Conservation (phyloP, 2,113 vertebrate genomes). For the Himantopus leucocephalus region DNA sequence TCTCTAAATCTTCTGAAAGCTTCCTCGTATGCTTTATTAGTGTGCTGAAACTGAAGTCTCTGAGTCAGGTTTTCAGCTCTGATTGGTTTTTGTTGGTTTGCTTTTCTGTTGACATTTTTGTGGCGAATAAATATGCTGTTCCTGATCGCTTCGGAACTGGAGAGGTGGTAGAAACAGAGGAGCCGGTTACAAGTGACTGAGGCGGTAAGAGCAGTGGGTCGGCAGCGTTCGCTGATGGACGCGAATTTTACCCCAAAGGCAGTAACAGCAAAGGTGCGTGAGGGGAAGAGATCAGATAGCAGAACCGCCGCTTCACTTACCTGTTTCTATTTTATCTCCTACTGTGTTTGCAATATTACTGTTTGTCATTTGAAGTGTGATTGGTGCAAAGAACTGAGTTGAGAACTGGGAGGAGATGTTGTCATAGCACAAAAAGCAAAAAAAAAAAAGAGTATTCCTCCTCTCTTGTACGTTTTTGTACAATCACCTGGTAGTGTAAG, state of each 20-base stretch:
- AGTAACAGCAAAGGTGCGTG: rapidly evolving
- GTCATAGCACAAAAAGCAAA: not conserved
- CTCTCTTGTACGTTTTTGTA: rapidly evolving
- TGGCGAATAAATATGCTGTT: not conserved
- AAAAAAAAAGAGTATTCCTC: rapidly evolving
- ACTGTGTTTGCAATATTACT: rapidly evolving
- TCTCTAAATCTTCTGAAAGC: not conserved
- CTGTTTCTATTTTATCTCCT: rapidly evolving
- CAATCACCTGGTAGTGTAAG: rapidly evolving
- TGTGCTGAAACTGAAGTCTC: not conserved
- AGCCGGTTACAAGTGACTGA: not conserved
- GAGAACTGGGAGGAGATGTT: not conserved
- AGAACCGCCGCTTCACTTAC: rapidly evolving
- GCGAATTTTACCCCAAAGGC: not conserved
- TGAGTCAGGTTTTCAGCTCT: not conserved
- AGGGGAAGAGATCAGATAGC: not conserved
- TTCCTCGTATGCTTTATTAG: not conserved
- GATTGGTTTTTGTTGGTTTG: not conserved
- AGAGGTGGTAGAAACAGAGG: not conserved
- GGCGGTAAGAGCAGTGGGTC: not conserved
- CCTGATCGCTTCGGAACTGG: not conserved
- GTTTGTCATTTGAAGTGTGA: no score
- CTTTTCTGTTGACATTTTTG: not conserved
- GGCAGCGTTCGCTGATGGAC: not conserved
- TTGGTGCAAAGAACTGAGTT: not conserved